Evolutionary conservation across 2,888 invertebrate genomes (phyloP).

Genomic region (Neoitamus cyanurus): DNA sequence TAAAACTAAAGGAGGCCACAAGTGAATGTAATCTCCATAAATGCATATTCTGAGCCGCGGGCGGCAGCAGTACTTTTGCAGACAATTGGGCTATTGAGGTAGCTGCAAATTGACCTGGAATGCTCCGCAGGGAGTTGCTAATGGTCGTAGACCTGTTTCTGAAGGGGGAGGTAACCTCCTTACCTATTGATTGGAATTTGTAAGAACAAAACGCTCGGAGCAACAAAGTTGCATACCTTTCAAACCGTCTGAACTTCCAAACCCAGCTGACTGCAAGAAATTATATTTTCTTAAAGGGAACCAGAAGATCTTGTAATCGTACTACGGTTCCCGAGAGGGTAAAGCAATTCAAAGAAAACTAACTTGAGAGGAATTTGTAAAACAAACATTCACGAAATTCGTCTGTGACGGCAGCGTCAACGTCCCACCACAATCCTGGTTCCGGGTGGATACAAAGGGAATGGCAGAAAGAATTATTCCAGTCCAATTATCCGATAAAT

Average conservation of each 20-base stretch:
- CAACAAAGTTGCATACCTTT: background rate
- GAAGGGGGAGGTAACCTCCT: background rate
- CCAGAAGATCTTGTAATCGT: background rate
- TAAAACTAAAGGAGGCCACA: background rate
- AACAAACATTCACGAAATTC: background rate
- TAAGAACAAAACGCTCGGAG: background rate
- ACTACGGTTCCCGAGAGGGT: background rate
- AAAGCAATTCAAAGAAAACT: background rate
- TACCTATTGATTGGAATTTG: background rate
- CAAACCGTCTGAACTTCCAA: background rate
- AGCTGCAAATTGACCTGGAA: background rate
- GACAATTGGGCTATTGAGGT: background rate
- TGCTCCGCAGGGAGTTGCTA: background rate
- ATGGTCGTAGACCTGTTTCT: background rate
- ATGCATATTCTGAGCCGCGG: background rate
- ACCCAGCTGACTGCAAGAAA: background rate
- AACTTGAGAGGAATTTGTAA: background rate
- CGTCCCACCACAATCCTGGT: background rate
- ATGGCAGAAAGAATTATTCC: background rate
- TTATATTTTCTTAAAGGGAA: background rate
- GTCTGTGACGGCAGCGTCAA: background rate
- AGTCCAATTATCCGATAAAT: conserved; percentile 18
- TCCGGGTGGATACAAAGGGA: background rate
- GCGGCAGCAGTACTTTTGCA: background rate
- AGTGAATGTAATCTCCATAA: background rate